These are phyloP conservation scores for Heterochromis multidens DNA, from an alignment of 2,113 vertebrate genomes.

Conservation along the genomic window DNA sequence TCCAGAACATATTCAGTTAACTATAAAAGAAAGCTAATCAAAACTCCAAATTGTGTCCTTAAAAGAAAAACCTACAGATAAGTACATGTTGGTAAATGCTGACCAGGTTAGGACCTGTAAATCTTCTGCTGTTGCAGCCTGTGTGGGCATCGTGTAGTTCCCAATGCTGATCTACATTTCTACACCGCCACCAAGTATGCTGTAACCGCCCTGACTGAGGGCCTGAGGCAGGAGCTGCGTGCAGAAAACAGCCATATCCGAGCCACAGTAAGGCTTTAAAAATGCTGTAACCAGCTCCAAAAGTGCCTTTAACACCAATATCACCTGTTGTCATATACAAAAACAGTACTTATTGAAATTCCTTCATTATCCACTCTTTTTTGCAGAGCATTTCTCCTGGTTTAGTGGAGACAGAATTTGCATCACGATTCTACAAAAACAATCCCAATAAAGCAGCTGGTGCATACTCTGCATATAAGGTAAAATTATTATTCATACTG, in stretches of 20 bases:
- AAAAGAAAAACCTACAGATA: background rate
- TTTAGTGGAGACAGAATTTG: conserved; percentile 50
- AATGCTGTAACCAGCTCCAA: background rate
- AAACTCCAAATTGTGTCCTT: background rate
- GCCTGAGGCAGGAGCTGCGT: background rate
- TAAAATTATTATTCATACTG: background rate
- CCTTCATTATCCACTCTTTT: background rate
- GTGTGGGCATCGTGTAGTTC: background rate
- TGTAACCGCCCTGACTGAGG: conserved; percentile 69
- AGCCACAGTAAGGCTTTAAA: background rate
- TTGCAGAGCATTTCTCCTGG: conserved; percentile 37
- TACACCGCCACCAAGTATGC: background rate
- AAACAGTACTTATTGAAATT: background rate
- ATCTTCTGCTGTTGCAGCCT: background rate
- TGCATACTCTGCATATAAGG: background rate
- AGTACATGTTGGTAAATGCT: background rate
- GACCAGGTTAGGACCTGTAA: background rate
- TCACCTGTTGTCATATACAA: background rate
- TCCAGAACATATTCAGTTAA: no score
- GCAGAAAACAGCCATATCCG: background rate
- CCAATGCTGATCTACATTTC: background rate
- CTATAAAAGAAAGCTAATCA: background rate
- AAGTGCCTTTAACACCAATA: background rate
- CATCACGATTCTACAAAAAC: background rate
- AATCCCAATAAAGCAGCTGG: conserved; percentile 8